phyloP scores from a whole-genome alignment of 53 echinoderm and acorn worm genomes.

The Henricia sp. region DNA sequence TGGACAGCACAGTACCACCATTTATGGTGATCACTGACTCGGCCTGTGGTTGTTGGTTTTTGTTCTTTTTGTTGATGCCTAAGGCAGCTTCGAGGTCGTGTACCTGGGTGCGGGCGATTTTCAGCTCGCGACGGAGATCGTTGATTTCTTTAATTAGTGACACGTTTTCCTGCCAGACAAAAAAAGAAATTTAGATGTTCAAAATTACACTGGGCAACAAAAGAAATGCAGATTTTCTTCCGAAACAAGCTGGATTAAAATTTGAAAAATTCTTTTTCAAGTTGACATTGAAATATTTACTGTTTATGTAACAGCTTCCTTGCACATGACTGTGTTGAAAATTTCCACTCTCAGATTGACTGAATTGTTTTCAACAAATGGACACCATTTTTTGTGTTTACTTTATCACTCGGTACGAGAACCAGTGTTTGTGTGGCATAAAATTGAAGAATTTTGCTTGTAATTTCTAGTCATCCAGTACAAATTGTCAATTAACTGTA shows the following conservation, averaged over 20 bases:
- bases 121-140: conserved; percentile 93
- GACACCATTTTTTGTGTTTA: no score
- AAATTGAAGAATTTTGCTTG: no score
- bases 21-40: conserved; percentile 27
- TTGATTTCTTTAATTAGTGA: conserved; percentile 99
- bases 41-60: conserved; percentile 60
- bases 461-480: no score
- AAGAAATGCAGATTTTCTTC: background rate
- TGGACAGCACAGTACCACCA: conserved; percentile 50
- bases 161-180: conserved; percentile 85
- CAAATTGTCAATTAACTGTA: no score
- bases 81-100: conserved; percentile 96
- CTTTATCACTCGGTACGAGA: no score
- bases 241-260: background rate
- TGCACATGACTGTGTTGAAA: background rate
- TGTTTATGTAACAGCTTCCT: background rate
- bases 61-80: conserved; percentile 97
- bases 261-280: background rate
- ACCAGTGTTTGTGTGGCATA: no score
- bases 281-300: background rate
- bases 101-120: conserved; percentile 97
- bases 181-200: background rate
- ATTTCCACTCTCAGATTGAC: no score
- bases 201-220: no score
- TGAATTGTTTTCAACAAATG: no score